A percentile compares a stretch with the other conserved stretches of the same genome.
phyloP scores from a whole-genome alignment of 2,888 invertebrate species.

The Pachydiplax longipennis region DNA sequence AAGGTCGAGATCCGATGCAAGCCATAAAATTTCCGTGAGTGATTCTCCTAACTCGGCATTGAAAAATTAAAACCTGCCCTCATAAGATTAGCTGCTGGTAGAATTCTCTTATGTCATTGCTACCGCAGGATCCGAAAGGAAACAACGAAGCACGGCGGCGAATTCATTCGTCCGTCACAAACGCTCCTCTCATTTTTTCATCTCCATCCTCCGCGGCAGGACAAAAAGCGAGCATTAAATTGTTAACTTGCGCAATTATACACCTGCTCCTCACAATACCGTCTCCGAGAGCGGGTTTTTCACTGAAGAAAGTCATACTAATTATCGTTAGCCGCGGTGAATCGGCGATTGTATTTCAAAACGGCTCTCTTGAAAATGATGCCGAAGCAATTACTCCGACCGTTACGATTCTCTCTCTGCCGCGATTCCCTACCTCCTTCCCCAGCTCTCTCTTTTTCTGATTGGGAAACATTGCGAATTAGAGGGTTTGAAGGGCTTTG shows the following conservation, averaged over 20 bases:
- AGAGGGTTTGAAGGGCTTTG: neutral
- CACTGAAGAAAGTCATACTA: slow-evolving; percentile 41
- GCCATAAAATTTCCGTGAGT: too few species aligned
- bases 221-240: neutral
- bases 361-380: slow-evolving; percentile 43
- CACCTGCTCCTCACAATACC: neutral
- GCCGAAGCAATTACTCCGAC: slow-evolving; percentile 40
- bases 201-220: neutral
- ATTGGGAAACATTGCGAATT: slow-evolving; percentile 10
- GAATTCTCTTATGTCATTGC: too few species aligned
- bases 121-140: too few species aligned
- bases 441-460: neutral
- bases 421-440: neutral
- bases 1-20: too few species aligned
- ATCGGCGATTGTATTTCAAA: slow-evolving; percentile 43
- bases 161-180: too few species aligned
- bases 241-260: slow-evolving; percentile 33
- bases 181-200: neutral
- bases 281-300: slow-evolving; percentile 17
- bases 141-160: too few species aligned
- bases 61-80: too few species aligned
- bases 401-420: neutral
- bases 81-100: too few species aligned
- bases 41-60: too few species aligned
- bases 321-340: slow-evolving; percentile 42